These are phyloP conservation scores for Tribolium madens DNA, from an alignment of 1,140 invertebrate species.

Conservation along the genomic window DNA sequence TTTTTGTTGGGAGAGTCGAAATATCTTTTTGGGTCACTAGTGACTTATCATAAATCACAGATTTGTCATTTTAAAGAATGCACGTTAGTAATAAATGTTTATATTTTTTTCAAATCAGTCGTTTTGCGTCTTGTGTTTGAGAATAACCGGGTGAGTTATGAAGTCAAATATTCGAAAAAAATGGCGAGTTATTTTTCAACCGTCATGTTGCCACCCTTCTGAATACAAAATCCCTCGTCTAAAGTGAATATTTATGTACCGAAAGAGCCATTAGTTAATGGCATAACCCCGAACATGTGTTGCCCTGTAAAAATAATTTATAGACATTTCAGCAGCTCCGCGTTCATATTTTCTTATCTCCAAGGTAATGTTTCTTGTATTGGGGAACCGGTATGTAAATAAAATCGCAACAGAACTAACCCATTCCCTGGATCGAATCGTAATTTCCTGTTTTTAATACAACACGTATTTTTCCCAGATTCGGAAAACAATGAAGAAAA, in stretches of 20 bases:
- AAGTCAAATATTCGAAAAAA: too few relatives aligned
- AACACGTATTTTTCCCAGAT: not conserved
- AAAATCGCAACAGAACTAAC: constrained; percentile 12
- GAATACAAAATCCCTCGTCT: not conserved
- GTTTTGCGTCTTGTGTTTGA: too few relatives aligned
- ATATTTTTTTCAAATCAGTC: too few relatives aligned
- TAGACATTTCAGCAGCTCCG: not conserved
- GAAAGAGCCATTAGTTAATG: constrained; percentile 25
- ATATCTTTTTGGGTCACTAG: too few relatives aligned
- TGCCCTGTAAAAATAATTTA: constrained; percentile 30
- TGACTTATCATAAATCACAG: too few relatives aligned
- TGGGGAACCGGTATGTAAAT: not conserved
- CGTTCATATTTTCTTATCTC: constrained; percentile 38
- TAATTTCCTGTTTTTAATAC: constrained; percentile 33
- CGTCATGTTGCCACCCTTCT: not conserved
- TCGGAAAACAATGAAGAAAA: not conserved
- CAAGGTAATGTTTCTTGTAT: constrained; percentile 36
- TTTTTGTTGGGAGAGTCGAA: too few relatives aligned
- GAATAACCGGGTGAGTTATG: too few relatives aligned
- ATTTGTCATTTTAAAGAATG: too few relatives aligned
- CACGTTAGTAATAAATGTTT: too few relatives aligned
- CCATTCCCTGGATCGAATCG: constrained; percentile 21
- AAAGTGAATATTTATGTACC: constrained; percentile 17
- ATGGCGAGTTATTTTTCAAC: not conserved
- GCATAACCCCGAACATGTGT: constrained; percentile 14